phyloP scores from a whole-genome alignment of 2,113 vertebrate species.

The Phyllopteryx taeniolatus region DNA sequence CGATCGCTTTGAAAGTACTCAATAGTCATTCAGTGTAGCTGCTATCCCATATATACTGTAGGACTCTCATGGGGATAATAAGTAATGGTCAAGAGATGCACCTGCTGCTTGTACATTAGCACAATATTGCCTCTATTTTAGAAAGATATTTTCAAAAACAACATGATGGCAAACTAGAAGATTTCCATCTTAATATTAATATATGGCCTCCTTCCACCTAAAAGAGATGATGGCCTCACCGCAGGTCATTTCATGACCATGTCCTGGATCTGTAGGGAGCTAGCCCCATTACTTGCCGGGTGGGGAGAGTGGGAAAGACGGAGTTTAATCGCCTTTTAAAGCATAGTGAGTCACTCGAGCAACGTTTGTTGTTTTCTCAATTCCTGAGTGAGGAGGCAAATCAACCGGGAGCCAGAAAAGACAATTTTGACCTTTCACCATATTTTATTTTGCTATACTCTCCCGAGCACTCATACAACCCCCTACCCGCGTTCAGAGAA shows the following conservation, averaged over 20 bases:
- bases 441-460: conserved; percentile 37
- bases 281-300: conserved; percentile 24
- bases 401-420: conserved; percentile 50
- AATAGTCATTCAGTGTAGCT: conserved; percentile 6
- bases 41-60: conserved; percentile 5
- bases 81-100: conserved; percentile 6
- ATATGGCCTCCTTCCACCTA: conserved; percentile 6
- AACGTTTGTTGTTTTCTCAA: conserved; percentile 43
- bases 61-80: conserved; percentile 12
- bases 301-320: not conserved
- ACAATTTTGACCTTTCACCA: conserved; percentile 55
- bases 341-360: conserved; percentile 41
- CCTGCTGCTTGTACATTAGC: conserved; percentile 1
- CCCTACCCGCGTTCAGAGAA: not conserved
- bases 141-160: not conserved
- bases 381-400: conserved; percentile 36
- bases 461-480: conserved; percentile 22
- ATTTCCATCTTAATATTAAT: conserved; percentile 5
- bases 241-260: conserved; percentile 20
- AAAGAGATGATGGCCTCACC: conserved; percentile 18
- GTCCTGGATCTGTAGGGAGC: conserved; percentile 29
- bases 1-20: conserved; percentile 26
- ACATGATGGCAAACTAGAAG: conserved; percentile 1
- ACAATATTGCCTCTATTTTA: not conserved
- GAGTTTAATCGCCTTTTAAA: conserved; percentile 57